These are phyloP conservation scores for Labrus mixtus DNA, from an alignment of 2,113 vertebrate species.

Conservation along the genomic window DNA sequence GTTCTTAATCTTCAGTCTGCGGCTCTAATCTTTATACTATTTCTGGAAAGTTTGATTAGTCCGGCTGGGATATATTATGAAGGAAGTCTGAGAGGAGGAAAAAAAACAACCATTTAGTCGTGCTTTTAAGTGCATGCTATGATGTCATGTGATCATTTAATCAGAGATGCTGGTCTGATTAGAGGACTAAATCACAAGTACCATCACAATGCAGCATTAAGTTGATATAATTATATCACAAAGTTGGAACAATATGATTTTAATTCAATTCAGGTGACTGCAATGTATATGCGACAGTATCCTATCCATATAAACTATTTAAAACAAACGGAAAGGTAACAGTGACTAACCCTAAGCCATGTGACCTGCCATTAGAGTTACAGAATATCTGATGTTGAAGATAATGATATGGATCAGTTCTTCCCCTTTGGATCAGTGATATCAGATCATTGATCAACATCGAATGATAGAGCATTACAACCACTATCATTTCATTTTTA, in stretches of 20 bases:
- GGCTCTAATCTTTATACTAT: conserved; percentile 23
- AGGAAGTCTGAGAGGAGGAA: conserved; percentile 44
- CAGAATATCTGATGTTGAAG: too few relatives aligned
- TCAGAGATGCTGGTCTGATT: neutral
- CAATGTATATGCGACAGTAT: too few relatives aligned
- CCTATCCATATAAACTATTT: too few relatives aligned
- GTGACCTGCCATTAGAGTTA: too few relatives aligned
- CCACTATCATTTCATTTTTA: neutral
- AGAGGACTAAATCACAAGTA: neutral
- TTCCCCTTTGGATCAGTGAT: neutral
- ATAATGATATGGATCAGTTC: too few relatives aligned
- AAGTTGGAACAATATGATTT: too few relatives aligned
- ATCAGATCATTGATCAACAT: neutral
- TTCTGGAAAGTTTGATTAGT: conserved; percentile 19
- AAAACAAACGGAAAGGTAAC: too few relatives aligned
- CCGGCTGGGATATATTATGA: conserved; percentile 28
- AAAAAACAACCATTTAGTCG: conserved; percentile 7
- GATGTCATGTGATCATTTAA: neutral
- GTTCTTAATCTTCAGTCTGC: conserved; percentile 26
- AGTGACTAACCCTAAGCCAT: too few relatives aligned
- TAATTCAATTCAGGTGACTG: too few relatives aligned
- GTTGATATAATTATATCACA: too few relatives aligned
- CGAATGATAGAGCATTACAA: neutral
- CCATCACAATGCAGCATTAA: too few relatives aligned
- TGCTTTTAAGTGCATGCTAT: neutral